These are phyloP conservation scores for Nycticorax nycticorax DNA, from an alignment of 2,113 vertebrate species.

Conservation along the genomic window DNA sequence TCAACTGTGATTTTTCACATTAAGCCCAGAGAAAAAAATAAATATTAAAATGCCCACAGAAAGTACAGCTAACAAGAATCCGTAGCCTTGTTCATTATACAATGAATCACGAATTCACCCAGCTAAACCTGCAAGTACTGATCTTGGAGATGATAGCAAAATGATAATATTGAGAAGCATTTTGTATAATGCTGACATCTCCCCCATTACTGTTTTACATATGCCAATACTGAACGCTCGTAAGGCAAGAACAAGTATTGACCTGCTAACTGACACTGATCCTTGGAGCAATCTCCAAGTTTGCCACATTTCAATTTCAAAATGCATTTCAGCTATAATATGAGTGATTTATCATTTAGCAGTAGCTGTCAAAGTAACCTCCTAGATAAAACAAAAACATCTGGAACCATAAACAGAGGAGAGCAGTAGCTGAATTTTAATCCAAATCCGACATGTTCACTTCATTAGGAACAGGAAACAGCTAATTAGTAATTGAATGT, in stretches of 20 bases:
- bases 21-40: conserved; percentile 37
- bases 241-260: conserved; percentile 59
- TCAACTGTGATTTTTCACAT: conserved; percentile 41
- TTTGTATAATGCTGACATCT: conserved; percentile 46
- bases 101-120: conserved; percentile 24
- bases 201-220: conserved; percentile 59
- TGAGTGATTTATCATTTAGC: conserved; percentile 86
- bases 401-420: conserved; percentile 82
- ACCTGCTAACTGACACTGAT: conserved; percentile 69
- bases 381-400: conserved; percentile 86
- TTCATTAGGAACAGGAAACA: conserved; percentile 82
- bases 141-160: conserved; percentile 50
- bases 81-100: conserved; percentile 16
- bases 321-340: conserved; percentile 81
- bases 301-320: conserved; percentile 84
- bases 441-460: conserved; percentile 73
- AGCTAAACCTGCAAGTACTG: conserved; percentile 16
- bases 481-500: conserved; percentile 81
- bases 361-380: conserved; percentile 82
- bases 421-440: conserved; percentile 82
- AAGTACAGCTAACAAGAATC: conserved; percentile 28
- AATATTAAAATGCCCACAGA: conserved; percentile 12
- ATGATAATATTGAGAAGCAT: conserved; percentile 33
- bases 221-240: conserved; percentile 43
- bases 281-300: conserved; percentile 72